Evolutionary conservation across 2,797 vertebrate species (phyloP).

Genomic region (Nyctibius grandis): DNA sequence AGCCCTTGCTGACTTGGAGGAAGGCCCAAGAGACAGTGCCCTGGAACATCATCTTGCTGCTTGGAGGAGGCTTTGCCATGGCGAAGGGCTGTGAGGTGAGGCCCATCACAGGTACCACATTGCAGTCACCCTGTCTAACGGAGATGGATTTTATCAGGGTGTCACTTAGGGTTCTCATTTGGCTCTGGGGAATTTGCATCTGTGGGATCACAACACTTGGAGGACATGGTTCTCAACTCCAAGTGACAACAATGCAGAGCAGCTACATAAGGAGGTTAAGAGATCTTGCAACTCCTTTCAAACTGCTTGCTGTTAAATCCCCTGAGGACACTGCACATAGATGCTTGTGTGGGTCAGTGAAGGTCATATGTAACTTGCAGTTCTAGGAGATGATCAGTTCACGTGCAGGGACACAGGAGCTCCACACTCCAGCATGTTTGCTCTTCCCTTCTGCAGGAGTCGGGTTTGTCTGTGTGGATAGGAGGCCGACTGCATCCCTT

Average conservation of each 20-base stretch:
- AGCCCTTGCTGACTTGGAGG: conserved; percentile 91
- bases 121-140: background rate
- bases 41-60: conserved; percentile 94
- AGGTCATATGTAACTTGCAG: background rate
- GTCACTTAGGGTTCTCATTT: background rate
- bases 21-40: conserved; percentile 91
- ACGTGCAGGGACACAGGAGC: background rate
- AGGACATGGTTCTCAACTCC: background rate
- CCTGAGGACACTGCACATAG: background rate
- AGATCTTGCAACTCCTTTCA: background rate
- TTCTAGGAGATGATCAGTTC: background rate
- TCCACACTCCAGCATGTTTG: background rate
- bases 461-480: conserved; percentile 91
- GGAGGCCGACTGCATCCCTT: conserved; percentile 88
- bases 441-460: conserved; percentile 78
- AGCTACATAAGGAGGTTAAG: background rate
- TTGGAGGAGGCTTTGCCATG: conserved; percentile 97
- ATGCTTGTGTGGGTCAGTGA: background rate
- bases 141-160: background rate
- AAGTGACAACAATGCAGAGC: background rate
- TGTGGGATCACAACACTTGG: background rate
- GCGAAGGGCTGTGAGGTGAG: conserved; percentile 95
- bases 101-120: fast-evolving
- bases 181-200: background rate
- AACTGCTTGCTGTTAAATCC: background rate